Base-by-base conservation (phyloP, 2,113 vertebrate species). In the Madoqua kirkii region DNA sequence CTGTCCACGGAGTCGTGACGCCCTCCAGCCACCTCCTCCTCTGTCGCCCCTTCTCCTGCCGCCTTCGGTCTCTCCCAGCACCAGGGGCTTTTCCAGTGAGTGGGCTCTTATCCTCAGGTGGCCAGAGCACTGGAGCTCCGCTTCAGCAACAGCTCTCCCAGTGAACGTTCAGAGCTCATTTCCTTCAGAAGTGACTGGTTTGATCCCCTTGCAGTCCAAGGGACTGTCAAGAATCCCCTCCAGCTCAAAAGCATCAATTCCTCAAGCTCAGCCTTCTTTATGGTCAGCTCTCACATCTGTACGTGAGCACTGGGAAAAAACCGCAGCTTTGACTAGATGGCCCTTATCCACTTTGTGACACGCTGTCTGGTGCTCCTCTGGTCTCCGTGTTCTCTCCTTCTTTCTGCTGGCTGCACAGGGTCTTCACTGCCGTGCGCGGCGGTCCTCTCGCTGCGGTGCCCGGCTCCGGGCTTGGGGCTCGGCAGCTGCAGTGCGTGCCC, bases 361-460 rank as follows among this genome's bases (percentile, higher is more conserved):
- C 5, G 10, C 36, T 74, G 71, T 25, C n/a, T 1, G 21, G 17
- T 27, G 1, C 29, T n/a, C 87, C 62, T 15, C 23, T 60, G 59
- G 4, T 29, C 13, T 45, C 23, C 36, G 6, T 74, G 6, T 40
- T 6, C 67, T 74, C 40, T 74, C 2, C 62, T 15, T 31, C 3
- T 23, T 36, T 12, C 6, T 12, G 6, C 12, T 23, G 67, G 67
- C 67, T 7, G 71, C 71, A 10, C 0, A 3, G 36, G 36, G 36
- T 2, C 36, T 13, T 14, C 71, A 25, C 12, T 13, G 67, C 67
- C 3, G 0, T 36, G 67, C 3, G 3, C 5, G n/a, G 67, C 19
- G 36, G 25, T 23, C 11, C 10, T 25, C n/a, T 1, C 0, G 36
- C 43, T 15, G 12, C 2, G 6, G 36, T 7, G 13, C 40, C 3